Conservation (phyloP, 2,113 vertebrate species). For the Mus musculus region GRCm39 chrX:138668001-138668500, state of each 20-base stretch:
- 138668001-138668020: not conserved
- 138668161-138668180: not conserved
- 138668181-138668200: not conserved
- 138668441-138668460: not conserved
- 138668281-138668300: not conserved
- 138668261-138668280: not conserved
- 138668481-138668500: not conserved
- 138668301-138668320: not conserved
- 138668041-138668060: not conserved
- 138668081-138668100: constrained; percentile 1
- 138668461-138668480: not conserved
- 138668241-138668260: constrained; percentile 41
- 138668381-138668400: not conserved
- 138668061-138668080: constrained; percentile 32
- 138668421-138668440: not conserved
- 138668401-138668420: constrained; percentile 27
- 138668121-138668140: constrained; percentile 2
- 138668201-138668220: constrained; percentile 34
- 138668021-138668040: not conserved
- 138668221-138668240: not conserved
- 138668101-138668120: not conserved
- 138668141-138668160: not conserved
- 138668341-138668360: not conserved
- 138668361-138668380: not conserved
- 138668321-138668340: not conserved